phyloP scores from a whole-genome alignment of 1,140 invertebrate genomes.

The Diachasmimorpha longicaudata region DNA sequence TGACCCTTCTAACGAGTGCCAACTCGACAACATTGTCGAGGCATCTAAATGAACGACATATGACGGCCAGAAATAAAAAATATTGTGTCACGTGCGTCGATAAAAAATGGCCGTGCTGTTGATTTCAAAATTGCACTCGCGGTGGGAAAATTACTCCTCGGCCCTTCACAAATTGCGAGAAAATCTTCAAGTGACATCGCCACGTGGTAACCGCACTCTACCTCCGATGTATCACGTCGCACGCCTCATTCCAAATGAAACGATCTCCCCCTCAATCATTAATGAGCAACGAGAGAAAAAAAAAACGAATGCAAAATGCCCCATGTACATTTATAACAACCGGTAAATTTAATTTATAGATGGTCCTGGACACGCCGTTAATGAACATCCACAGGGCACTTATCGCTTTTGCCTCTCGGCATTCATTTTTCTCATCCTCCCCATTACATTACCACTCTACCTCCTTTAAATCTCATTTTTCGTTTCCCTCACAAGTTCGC shows the following conservation, averaged over 20 bases:
- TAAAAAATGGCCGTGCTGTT: too few relatives aligned
- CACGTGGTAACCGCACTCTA: not conserved
- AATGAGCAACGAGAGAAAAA: not conserved
- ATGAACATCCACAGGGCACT: not conserved
- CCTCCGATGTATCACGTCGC: not conserved
- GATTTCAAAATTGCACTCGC: too few relatives aligned
- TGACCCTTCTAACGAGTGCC: too few relatives aligned
- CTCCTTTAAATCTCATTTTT: slow-evolving; percentile 4
- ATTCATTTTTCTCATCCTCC: not conserved
- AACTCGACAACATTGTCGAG: too few relatives aligned
- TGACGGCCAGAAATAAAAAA: too few relatives aligned
- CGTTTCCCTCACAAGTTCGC: not conserved
- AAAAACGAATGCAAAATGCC: not conserved
- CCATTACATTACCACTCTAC: not conserved
- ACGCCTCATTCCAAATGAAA: not conserved
- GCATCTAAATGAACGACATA: too few relatives aligned
- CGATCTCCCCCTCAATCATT: not conserved
- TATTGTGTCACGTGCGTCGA: too few relatives aligned
- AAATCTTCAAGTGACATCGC: not conserved
- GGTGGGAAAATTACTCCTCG: not conserved
- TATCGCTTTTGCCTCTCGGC: not conserved
- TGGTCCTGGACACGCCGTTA: slow-evolving; percentile 3
- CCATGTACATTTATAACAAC: not conserved
- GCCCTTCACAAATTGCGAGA: not conserved
- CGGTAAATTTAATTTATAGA: slow-evolving; percentile 4